Evolutionary conservation across 2,797 vertebrate species (phyloP).

Genomic region (Hydrolagus colliei): DNA sequence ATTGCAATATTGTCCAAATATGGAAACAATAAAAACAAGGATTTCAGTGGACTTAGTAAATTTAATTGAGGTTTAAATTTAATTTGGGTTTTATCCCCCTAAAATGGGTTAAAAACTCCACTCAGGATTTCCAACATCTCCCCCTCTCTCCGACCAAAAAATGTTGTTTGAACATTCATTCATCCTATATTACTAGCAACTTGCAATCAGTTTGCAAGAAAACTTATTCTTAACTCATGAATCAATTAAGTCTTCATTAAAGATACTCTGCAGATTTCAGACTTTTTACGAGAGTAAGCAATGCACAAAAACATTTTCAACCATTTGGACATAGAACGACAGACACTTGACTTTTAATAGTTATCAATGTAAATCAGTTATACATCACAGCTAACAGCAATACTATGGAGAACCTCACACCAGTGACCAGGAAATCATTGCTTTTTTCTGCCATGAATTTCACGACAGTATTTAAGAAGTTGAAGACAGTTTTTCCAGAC

Average conservation of each 20-base stretch:
- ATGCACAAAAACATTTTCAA: not conserved
- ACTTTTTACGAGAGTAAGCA: not conserved
- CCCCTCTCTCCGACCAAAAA: too few species aligned
- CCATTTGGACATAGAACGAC: not conserved
- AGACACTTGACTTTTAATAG: not conserved
- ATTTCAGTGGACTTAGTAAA: not conserved
- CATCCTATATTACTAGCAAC: not conserved
- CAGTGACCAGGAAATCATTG: too few species aligned
- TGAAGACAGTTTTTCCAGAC: too few species aligned
- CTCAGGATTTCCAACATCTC: too few species aligned
- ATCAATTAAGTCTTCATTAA: not conserved
- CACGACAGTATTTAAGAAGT: too few species aligned
- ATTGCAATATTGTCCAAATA: not conserved
- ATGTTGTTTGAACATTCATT: not conserved
- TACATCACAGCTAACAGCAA: conserved; percentile 18
- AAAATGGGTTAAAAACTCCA: too few species aligned
- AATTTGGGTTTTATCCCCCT: not conserved
- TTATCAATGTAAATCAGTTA: not conserved
- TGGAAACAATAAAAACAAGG: not conserved
- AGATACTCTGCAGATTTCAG: not conserved
- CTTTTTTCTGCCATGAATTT: too few species aligned
- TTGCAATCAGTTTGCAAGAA: not conserved
- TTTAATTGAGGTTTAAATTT: not conserved
- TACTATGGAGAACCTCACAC: not conserved
- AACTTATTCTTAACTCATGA: not conserved